These are phyloP conservation scores for Calliphora vomitoria DNA, from an alignment of 2,888 invertebrate genomes.

Conservation along the genomic window DNA sequence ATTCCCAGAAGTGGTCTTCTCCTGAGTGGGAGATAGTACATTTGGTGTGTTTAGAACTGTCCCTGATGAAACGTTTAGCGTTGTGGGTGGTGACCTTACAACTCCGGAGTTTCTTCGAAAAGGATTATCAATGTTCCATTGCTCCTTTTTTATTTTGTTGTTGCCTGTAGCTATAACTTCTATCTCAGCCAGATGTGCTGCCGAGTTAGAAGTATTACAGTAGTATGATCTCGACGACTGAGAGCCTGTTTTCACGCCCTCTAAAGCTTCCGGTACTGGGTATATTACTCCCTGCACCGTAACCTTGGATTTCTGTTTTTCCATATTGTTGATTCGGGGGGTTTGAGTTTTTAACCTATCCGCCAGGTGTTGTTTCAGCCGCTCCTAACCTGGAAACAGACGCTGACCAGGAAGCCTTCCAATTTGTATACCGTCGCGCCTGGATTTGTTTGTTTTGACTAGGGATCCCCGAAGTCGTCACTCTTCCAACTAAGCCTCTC, in stretches of 20 bases:
- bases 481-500: too few species aligned
- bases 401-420: too few species aligned
- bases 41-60: neutral
- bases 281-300: too few species aligned
- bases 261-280: too few species aligned
- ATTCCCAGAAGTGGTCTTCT: too few species aligned
- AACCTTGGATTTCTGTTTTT: neutral
- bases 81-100: neutral
- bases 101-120: neutral
- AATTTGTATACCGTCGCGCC: too few species aligned
- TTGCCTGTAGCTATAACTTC: neutral
- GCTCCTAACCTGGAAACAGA: neutral
- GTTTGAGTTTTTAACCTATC: neutral
- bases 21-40: neutral
- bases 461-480: too few species aligned
- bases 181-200: neutral
- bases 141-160: neutral
- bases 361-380: neutral
- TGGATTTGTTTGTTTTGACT: too few species aligned
- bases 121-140: neutral
- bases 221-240: neutral
- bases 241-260: too few species aligned
- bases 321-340: neutral
- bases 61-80: neutral
- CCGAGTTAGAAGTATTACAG: neutral